Conservation (phyloP, 2,888 invertebrate genomes). For the Andrena bicolor region DNA sequence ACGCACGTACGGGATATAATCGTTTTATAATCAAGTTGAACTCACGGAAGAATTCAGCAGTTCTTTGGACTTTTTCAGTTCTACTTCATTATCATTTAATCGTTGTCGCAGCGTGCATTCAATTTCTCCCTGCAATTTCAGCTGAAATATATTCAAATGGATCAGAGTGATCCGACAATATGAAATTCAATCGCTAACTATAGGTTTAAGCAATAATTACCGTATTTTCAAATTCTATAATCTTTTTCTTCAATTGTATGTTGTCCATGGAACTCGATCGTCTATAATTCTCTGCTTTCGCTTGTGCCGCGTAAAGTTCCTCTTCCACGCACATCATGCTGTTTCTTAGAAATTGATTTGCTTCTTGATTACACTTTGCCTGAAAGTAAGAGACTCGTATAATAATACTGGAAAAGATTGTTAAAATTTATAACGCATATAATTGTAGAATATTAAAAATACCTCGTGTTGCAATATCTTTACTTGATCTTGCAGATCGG, state of each 20-base stretch:
- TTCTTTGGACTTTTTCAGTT: slow-evolving; percentile 73
- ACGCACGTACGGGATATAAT: neutral
- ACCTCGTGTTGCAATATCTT: slow-evolving; percentile 75
- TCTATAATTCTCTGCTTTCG: slow-evolving; percentile 71
- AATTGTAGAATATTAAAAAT: slow-evolving; percentile 29
- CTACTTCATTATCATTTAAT: slow-evolving; percentile 70
- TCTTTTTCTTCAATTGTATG: slow-evolving; percentile 72
- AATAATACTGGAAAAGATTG: neutral
- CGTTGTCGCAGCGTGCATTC: slow-evolving; percentile 68
- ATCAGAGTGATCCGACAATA: slow-evolving; percentile 5
- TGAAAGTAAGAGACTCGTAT: slow-evolving; percentile 38
- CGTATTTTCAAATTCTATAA: slow-evolving; percentile 74
- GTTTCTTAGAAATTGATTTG: slow-evolving; percentile 71
- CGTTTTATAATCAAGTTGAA: slow-evolving; percentile 28
- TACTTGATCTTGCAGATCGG: slow-evolving; percentile 74
- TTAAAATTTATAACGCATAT: neutral
- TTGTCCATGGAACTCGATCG: slow-evolving; percentile 67
- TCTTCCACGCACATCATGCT: slow-evolving; percentile 74
- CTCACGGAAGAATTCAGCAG: slow-evolving; percentile 70
- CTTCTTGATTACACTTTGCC: slow-evolving; percentile 75
- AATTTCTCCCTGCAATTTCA: slow-evolving; percentile 70
- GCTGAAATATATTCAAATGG: slow-evolving; percentile 63
- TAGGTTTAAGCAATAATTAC: slow-evolving; percentile 62
- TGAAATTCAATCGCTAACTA: slow-evolving; percentile 1
- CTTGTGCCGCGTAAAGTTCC: slow-evolving; percentile 66